Base-by-base conservation (phyloP, 2,888 invertebrate species). In the Metellina segmentata region DNA sequence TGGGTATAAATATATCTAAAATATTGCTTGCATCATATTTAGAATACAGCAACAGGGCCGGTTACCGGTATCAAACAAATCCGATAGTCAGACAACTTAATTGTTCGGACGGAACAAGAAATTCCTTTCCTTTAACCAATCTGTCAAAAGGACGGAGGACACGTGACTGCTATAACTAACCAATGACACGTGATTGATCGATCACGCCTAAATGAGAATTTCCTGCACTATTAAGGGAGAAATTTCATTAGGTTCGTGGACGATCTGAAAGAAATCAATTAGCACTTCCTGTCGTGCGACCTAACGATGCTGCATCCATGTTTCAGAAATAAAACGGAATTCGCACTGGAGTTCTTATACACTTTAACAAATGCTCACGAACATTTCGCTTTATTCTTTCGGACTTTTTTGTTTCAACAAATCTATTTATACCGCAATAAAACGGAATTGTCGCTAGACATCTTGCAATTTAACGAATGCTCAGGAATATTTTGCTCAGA, bases 131-230 rank as follows among this genome's bases (percentile, higher is more conserved):
- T 61, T 9, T 16, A 7, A 16, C 7, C 9, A 9, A 61, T 61
- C 11, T 61, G 61, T 8, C 13, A 34, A 34, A 34, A 34, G 34
- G 34, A 61, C 11, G 61, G 61, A 11, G 53, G 11, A 0, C 61
- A 61, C 61, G 61, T 61, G 61, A 61, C 61, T 16, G 6, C 61
- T 61, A 61, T 61, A 61, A 61, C 11, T 61, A 61, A 61, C 61
- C 61, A 16, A 6, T 53, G 79, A 79, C 79, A 79, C 0, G 6
- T 79, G 79, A 79, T 79, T 79, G 79, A 79, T 61, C 19, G 79
- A 79, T 61, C 19, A 13, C 11, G 19, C 53, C 51, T n/a, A 9
- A 13, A 53, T 53, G 79, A 61, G 79, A n/a, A 53, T 20, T 79
- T 53, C 61, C 61, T 61, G 5, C 61, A 61, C 61, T 61, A 11